Base-by-base conservation (phyloP, 2,888 invertebrate genomes). In the Clanis bilineata region DNA sequence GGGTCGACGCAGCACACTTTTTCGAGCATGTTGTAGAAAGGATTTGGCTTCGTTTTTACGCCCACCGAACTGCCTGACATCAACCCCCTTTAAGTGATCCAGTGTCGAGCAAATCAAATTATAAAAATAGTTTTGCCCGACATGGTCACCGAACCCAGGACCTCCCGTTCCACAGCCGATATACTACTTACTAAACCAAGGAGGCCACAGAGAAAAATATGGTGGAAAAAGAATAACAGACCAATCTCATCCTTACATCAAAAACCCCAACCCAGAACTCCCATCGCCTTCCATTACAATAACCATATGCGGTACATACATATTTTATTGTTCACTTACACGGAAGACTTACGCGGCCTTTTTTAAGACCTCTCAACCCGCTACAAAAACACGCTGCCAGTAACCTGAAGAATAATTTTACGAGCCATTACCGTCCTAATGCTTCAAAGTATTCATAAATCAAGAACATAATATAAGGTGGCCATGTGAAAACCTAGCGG, bases 371-470 rank as follows among this genome's bases (percentile, higher is more conserved):
- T 62, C 58, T 57, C 61, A 62, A 59, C 59, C 61, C 45, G 65
- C 66, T 66, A 51, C 61, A 66, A 54, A 65, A 74, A 71, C 68
- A 68, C 62, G 71, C 68, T 63, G 67, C 61, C 61, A 64, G 64
- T 66, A 61, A 69, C 68, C 70, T 69, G 68, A 64, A 63, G 73
- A 67, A 71, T 76, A 77, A 78, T 75, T 76, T 79, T 75, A 78
- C 73, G 72, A 69, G 63, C 70, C 66, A 71, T 73, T 74, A 73
- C 64, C 68, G 68, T 68, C 69, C 62, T 70, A 67, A 70, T 70
- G 67, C 70, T 64, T 72, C 70, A 70, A 68, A 74, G 65, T 69
- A 65, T 67, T 69, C 71, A 72, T 79, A 76, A 77, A 77, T 75
- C 71, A 71, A 63, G 64, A 62, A 64, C 64, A 68, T 64, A 69